Evolutionary conservation across 2,113 vertebrate genomes (phyloP).

Genomic region (Brienomyrus brachyistius): DNA sequence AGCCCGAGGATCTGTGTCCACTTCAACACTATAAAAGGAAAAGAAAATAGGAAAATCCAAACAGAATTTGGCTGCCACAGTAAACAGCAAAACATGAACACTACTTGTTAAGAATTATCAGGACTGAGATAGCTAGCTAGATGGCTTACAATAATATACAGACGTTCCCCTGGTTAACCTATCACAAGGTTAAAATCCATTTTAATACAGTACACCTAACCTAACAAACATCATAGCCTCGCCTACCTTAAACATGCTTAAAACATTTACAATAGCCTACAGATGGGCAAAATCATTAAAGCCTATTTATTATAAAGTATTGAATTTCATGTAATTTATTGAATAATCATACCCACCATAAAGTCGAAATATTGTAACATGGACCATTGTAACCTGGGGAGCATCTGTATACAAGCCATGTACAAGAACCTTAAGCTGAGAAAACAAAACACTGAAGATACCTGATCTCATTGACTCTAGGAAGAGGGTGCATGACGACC

Average conservation of each 20-base stretch:
- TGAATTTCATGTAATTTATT: background rate
- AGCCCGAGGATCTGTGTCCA: slow-evolving; percentile 87
- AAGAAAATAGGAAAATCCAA: background rate
- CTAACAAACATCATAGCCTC: background rate
- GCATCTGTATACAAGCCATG: background rate
- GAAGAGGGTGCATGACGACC: slow-evolving; percentile 97
- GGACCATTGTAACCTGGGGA: background rate
- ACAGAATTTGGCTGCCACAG: background rate
- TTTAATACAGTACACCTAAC: background rate
- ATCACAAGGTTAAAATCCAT: background rate
- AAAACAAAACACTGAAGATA: slow-evolving; percentile 33
- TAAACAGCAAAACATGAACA: background rate
- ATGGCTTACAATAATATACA: background rate
- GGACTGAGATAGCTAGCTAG: background rate
- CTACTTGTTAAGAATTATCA: background rate
- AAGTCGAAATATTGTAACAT: background rate
- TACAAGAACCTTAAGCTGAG: background rate
- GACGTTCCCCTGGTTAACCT: background rate
- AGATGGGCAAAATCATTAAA: background rate
- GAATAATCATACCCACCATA: background rate
- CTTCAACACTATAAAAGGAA: slow-evolving; percentile 65
- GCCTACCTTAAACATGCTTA: background rate
- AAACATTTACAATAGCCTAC: background rate
- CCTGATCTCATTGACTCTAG: slow-evolving; percentile 95
- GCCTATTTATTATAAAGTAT: background rate